Percentiles rank a stretch among this genome's conserved stretches.
phyloP scores from a whole-genome alignment of 1,140 invertebrate genomes.

The Marisa cornuarietis region DNA sequence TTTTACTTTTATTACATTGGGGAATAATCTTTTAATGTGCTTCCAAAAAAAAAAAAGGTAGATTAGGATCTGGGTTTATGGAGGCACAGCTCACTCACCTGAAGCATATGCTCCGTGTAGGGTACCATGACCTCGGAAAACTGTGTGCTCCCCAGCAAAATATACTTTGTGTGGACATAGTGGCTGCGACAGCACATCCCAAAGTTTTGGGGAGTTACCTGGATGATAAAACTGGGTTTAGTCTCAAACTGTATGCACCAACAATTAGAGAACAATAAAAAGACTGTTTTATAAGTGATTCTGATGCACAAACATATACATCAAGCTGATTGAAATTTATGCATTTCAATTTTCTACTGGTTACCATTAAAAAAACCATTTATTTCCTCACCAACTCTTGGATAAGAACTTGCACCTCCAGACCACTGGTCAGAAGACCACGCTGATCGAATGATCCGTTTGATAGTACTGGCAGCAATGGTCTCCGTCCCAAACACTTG shows the following conservation, averaged over 20 bases:
- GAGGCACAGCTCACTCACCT: background rate
- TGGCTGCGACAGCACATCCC: conserved; percentile 38
- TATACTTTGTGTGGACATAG: conserved; percentile 44
- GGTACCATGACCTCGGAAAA: conserved; percentile 33
- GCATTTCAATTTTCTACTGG: background rate
- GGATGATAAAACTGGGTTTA: background rate
- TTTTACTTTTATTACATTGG: too few species aligned
- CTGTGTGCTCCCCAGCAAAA: conserved; percentile 52
- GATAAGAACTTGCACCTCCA: conserved; percentile 39
- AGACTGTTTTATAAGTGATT: background rate
- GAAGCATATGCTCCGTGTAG: conserved; percentile 51
- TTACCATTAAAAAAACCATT: background rate
- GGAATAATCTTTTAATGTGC: too few species aligned
- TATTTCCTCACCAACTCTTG: conserved; percentile 39
- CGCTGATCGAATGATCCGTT: conserved; percentile 31
- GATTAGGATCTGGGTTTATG: background rate
- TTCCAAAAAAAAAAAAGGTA: too few species aligned
- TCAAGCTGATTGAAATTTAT: background rate
- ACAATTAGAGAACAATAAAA: background rate
- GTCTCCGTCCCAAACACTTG: conserved; percentile 41
- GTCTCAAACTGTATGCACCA: too few species aligned
- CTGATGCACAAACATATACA: background rate
- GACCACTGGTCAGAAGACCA: conserved; percentile 42
- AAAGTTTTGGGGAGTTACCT: conserved; percentile 36
- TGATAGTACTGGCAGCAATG: conserved; percentile 34